Evolutionary conservation across 1,140 invertebrate genomes (phyloP).

Genomic region (Aphelinus atriplicis): DNA sequence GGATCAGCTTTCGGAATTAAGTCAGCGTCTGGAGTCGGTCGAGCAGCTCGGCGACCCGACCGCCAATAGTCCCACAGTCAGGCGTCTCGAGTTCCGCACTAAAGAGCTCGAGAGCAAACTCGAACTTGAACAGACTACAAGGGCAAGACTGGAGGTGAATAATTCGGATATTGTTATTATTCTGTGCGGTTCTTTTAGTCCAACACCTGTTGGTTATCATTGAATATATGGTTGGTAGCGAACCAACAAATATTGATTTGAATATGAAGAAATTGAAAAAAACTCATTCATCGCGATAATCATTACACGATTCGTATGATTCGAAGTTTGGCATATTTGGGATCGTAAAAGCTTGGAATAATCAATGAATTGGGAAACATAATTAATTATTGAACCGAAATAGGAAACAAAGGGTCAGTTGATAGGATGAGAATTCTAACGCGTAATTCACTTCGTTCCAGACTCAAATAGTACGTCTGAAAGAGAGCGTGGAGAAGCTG

Average conservation of each 20-base stretch:
- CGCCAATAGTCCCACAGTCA: conserved; percentile 76
- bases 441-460: conserved; percentile 47
- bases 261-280: too few species aligned
- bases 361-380: too few species aligned
- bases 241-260: too few species aligned
- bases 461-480: conserved; percentile 81
- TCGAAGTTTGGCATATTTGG: too few species aligned
- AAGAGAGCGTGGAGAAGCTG: conserved; percentile 84
- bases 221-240: background rate
- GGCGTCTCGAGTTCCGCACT: conserved; percentile 78
- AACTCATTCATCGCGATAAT: too few species aligned
- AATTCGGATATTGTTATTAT: background rate
- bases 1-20: conserved; percentile 81
- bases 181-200: too few species aligned
- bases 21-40: conserved; percentile 78
- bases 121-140: conserved; percentile 88
- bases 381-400: too few species aligned
- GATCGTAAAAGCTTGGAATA: too few species aligned
- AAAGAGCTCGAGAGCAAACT: conserved; percentile 90
- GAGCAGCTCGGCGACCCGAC: conserved; percentile 83
- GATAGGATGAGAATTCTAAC: background rate
- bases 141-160: conserved; percentile 80
- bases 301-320: too few species aligned
- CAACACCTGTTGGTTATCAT: background rate
- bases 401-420: too few species aligned